phyloP scores from a whole-genome alignment of 2,797 vertebrate genomes.

The Oreonectes daqikongensis region DNA sequence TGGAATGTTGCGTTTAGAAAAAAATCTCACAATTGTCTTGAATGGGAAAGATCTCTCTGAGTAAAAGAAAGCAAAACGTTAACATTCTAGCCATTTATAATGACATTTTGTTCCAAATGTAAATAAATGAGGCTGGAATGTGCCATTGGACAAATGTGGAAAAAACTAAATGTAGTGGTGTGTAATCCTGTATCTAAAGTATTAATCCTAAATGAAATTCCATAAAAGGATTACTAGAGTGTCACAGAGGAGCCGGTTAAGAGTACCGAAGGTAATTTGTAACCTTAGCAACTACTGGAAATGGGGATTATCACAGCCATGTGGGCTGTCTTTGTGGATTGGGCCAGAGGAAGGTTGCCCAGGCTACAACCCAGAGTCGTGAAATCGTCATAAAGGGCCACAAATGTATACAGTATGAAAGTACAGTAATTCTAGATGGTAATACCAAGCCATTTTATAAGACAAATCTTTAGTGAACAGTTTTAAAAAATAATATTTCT shows the following conservation, averaged over 20 bases:
- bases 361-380: slow-evolving; percentile 55
- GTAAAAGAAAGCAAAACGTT: background rate
- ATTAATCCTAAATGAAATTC: slow-evolving; percentile 85
- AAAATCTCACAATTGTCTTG: background rate
- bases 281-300: slow-evolving; percentile 96
- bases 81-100: background rate
- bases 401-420: slow-evolving; percentile 37
- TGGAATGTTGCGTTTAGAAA: background rate
- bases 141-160: slow-evolving; percentile 63
- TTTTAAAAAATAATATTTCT: too few species aligned
- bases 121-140: slow-evolving; percentile 50
- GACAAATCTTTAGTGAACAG: background rate
- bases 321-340: slow-evolving; percentile 81
- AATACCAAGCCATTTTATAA: background rate
- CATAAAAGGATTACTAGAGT: slow-evolving; percentile 83
- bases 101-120: slow-evolving; percentile 34
- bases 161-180: slow-evolving; percentile 66
- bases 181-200: slow-evolving; percentile 78
- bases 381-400: slow-evolving; percentile 50
- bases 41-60: background rate
- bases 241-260: slow-evolving; percentile 93
- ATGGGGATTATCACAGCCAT: slow-evolving; percentile 89
- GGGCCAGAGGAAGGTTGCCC: slow-evolving; percentile 64
- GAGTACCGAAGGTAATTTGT: slow-evolving; percentile 93
- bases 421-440: slow-evolving; percentile 17